Base-by-base conservation (phyloP, 2,888 invertebrate species). In the Lamellibrachia satsuma region DNA sequence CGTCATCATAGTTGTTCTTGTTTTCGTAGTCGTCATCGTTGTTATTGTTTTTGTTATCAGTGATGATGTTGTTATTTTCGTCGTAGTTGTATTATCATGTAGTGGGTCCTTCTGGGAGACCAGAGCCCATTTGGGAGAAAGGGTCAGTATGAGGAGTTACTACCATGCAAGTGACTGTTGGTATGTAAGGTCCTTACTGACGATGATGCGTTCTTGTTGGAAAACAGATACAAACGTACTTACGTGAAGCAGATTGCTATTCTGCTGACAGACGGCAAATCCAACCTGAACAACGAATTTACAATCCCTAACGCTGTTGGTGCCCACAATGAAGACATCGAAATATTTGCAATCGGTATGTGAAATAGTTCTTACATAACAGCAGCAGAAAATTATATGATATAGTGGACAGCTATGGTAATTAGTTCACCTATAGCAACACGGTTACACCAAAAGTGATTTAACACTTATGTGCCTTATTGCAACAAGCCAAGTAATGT, bases 211-310 rank as follows among this genome's bases (percentile, higher is more conserved):
- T 60, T 60, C 15, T 8, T 60, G 60, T 60, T 11, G 9, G 60
- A 3, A 60, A 7, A 51, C n/a, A 52, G 75, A 22, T 57, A 60
- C 27, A 91, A 92, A 27, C 92, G 92, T 3, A n/a, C 55, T 1
- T 55, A 91, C 75, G 57, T 91, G 22, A 52, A 27, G 57, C 91
- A 92, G 57, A 91, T 92, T 51, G 92, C 92, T 27, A 60, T 92
- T 27, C n/a, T 92, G 8, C n/a, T 92, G 22, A 92, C 92, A 22
- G 92, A 91, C 91, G 92, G 92, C 7, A 60, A 2, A 60, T 93
- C 93, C 11, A 92, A 91, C 15, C 51, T 93, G n/a, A 92, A 93
- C 52, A 2, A 15, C 52, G 52, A 92, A 7, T 51, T 15, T 3
- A 93, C 93, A 8, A 90, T 93, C 90, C 52, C 91, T 7, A 92